phyloP scores from a whole-genome alignment of 2,888 invertebrate species.

The Sarcophaga caerulescens region DNA sequence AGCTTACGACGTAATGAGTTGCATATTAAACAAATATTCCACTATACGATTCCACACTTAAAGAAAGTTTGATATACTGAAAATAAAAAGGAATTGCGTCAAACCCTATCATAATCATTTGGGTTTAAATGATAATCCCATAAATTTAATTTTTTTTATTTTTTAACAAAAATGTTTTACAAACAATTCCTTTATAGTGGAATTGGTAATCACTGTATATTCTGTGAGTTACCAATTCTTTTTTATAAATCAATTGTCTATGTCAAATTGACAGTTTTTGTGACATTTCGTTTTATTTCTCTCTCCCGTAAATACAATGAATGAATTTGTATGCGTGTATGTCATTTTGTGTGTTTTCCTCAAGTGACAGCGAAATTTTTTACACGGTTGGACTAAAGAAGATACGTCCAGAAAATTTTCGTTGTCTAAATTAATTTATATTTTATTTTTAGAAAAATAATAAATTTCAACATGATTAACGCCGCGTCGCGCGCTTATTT shows the following conservation, averaged over 20 bases:
- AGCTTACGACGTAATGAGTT: no score
- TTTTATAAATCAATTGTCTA: no score
- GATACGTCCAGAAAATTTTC: constrained; percentile 43
- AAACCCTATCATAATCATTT: no score
- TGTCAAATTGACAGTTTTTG: constrained; percentile 15
- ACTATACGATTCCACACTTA: no score
- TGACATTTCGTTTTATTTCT: neutral
- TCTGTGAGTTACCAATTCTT: constrained; percentile 19
- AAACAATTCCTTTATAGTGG: no score
- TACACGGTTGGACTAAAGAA: constrained; percentile 46
- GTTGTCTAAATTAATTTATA: constrained; percentile 20
- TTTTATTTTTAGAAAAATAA: constrained; percentile 45
- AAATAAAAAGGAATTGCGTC: no score
- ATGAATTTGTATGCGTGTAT: constrained; percentile 18
- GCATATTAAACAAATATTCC: no score
- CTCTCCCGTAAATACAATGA: neutral
- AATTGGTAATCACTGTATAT: neutral
- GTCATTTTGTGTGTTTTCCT: constrained; percentile 28
- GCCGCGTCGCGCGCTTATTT: constrained; percentile 84
- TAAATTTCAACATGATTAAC: constrained; percentile 83
- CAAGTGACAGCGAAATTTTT: constrained; percentile 49
- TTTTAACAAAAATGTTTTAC: no score
- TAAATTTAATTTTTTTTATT: no score
- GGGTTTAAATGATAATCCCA: no score
- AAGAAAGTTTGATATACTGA: no score